Base-by-base conservation (phyloP, 2,888 invertebrate species). In the Apomyelois bistriatella region DNA sequence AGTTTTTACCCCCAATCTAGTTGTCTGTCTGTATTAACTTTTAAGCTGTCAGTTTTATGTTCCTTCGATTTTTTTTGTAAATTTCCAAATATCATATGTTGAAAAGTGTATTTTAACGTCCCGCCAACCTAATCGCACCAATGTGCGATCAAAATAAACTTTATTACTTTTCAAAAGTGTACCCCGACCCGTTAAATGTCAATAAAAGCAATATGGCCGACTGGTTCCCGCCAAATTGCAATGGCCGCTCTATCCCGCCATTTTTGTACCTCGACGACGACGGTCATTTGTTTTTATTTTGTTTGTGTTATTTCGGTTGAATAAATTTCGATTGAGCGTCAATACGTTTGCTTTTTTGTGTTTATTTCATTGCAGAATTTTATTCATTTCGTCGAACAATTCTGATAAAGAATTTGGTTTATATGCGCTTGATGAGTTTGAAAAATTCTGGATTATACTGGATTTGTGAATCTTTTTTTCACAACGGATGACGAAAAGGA, bases 181-280 rank as follows among this genome's bases (percentile, higher is more conserved):
- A 13, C 16, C 46, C 16, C 46, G 13, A n/a, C 15, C 46, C 46
- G 46, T 16, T 46, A 46, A 16, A 46, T 16, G 46, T 46, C 46
- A 46, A 46, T 46, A 32, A 46, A 46, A 46, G 35, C 46, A 46
- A 46, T 46, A 46, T 46, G 46, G 46, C 32, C 32, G 32, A 32
- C 15, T 32, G 46, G 46, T 46, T 46, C 46, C 46, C 46, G 46
- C 46, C 46, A 46, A 46, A 46, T 35, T 15, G 32, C 46, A 46
- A 46, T 46, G 32, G 46, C 46, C 40, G 40, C 16, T 40, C 40
- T 16, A 32, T 43, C 32, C 32, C 46, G 46, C 46, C 46, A 46
- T 46, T 46, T 46, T 30, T 15, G 32, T 15, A 46, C 32, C n/a
- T n/a, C n/a, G n/a, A n/a, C n/a, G n/a, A n/a, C 15, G 46, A 3